Evolutionary conservation across 2,888 invertebrate species (phyloP).

Genomic region (Orgyia antiqua): DNA sequence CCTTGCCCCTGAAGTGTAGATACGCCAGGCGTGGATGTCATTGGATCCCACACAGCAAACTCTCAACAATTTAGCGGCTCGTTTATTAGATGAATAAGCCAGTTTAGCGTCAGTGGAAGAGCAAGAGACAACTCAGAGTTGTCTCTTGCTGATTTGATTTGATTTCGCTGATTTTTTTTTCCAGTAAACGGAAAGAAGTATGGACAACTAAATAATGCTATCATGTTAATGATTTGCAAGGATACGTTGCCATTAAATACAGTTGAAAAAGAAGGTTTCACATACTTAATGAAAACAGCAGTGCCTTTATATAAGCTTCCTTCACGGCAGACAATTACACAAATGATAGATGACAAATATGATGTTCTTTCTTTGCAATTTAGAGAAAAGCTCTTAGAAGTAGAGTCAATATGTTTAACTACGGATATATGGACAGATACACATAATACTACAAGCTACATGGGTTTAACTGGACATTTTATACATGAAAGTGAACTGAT

Average conservation of each 20-base stretch:
- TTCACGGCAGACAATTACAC: constrained; percentile 12
- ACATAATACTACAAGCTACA: constrained; percentile 15
- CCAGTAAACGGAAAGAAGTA: constrained; percentile 13
- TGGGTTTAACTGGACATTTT: constrained; percentile 18
- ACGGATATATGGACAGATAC: constrained; percentile 14
- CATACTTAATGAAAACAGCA: constrained; percentile 11
- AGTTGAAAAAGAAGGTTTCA: constrained; percentile 12
- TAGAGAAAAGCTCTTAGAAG: constrained; percentile 12
- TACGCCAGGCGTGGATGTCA: background rate
- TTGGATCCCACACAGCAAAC: background rate
- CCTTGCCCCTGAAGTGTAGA: background rate
- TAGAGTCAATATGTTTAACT: constrained; percentile 14
- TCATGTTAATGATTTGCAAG: constrained; percentile 2
- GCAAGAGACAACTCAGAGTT: background rate
- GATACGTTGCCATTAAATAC: constrained; percentile 14
- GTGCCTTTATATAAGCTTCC: constrained; percentile 13
- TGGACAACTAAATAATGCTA: constrained; percentile 17
- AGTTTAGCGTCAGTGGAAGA: background rate
- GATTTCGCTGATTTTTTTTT: constrained; percentile 8
- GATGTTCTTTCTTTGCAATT: constrained; percentile 14
- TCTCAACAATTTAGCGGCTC: background rate
- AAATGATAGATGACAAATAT: constrained; percentile 17
- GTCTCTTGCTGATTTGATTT: no score
- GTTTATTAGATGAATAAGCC: background rate
- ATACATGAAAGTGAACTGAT: constrained; percentile 14